Evolutionary conservation across 1,140 invertebrate species (phyloP).

Genomic region (Euglossa dilemma): DNA sequence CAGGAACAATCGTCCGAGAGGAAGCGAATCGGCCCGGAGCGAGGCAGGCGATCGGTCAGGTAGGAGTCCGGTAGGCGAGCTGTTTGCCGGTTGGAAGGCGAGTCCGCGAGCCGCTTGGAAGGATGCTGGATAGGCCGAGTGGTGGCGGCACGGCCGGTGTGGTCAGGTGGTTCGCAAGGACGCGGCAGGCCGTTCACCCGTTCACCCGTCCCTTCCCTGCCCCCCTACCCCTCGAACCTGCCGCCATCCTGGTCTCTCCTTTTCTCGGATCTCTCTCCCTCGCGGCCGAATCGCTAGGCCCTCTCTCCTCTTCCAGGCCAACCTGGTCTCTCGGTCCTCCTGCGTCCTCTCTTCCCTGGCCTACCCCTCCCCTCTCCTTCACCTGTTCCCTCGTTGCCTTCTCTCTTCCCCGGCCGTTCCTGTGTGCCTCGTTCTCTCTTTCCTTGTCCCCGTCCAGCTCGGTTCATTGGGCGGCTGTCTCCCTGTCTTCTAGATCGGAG

Average conservation of each 20-base stretch:
- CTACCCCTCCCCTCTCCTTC: constrained; percentile 14
- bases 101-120: constrained; percentile 60
- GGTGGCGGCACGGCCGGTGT: constrained; percentile 80
- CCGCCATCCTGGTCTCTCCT: constrained; percentile 35
- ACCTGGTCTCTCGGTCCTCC: constrained; percentile 16
- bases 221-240: constrained; percentile 14
- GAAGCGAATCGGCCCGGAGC: constrained; percentile 29
- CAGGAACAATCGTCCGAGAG: constrained; percentile 41
- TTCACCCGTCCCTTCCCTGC: constrained; percentile 69
- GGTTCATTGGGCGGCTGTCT: constrained; percentile 6
- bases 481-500: constrained; percentile 42
- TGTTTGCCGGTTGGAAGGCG: constrained; percentile 68
- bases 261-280: constrained; percentile 44
- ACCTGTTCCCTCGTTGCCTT: constrained; percentile 20
- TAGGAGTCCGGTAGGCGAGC: constrained; percentile 69
- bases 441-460: background rate
- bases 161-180: constrained; percentile 83
- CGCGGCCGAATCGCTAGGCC: constrained; percentile 13
- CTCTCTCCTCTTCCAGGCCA: constrained; percentile 19
- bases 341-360: background rate
- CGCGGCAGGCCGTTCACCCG: constrained; percentile 83
- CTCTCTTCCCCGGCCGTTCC: background rate
- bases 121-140: constrained; percentile 78
- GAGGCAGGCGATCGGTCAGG: constrained; percentile 68
- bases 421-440: background rate